Evolutionary conservation across 2,888 invertebrate genomes (phyloP), one percentile per base, ranked within the genome.

Genomic region (Chaetoderma sp.): DNA sequence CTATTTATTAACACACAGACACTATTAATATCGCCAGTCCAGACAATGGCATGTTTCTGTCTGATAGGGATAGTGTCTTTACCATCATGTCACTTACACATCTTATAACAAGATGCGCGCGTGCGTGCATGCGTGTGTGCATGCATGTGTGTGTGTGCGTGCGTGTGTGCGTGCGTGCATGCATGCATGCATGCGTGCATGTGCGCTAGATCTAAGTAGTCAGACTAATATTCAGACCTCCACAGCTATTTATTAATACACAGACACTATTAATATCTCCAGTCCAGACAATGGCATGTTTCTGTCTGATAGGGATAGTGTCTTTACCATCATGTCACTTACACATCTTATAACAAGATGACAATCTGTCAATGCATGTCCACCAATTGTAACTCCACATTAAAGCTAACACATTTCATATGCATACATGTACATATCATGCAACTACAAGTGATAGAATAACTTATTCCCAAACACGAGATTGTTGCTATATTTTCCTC

Each of bases 121-220:
- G 18, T 42, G 18, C 18, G 18, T 42, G 18, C 18, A 42, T 42
- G 18, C 18, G 18, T 42, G 18, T 42, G 18, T 42, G 18, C 18
- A 42, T 42, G 18, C 18, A 42, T 42, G 18, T 42, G 18, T 42
- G 18, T 42, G 18, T 42, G 2, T 42, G 18, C n/a, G n/a, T 42
- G 2, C 18, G 42, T 42, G 42, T 42, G 42, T 42, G 42, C 18
- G 42, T 42, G 42, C 18, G 42, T 42, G 42, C 18, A 18, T 42
- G 42, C 18, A n/a, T 42, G 56, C 6, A 44, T 56, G 55, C 39
- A 39, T 55, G 33, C 39, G 54, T 54, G 54, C 32, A 32, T 54
- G 54, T 54, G 54, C 32, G 54, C 28, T n/a, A n/a, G n/a, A n/a
- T n/a, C n/a, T n/a, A n/a, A n/a, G n/a, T n/a, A n/a, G n/a, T n/a